Evolutionary conservation across 1,140 invertebrate genomes (phyloP).

Genomic region (Sminthurides bifidus): DNA sequence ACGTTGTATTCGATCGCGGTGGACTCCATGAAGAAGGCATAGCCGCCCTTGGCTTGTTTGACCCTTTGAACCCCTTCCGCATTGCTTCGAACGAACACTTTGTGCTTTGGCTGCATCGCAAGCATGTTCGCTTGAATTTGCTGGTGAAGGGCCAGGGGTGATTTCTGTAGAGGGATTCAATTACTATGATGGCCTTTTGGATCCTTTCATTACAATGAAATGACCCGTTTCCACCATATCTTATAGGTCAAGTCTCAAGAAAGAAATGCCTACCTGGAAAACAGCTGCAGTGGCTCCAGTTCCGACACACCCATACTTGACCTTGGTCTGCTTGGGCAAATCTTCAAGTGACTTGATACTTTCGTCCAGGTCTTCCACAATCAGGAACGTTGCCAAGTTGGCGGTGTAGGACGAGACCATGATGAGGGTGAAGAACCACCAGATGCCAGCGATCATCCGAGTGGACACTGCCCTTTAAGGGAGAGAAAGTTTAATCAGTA

Average conservation of each 20-base stretch:
- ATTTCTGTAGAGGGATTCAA: background rate
- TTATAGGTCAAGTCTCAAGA: background rate
- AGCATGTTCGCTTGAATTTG: conserved; percentile 91
- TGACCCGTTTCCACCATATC: background rate
- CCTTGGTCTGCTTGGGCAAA: conserved; percentile 88
- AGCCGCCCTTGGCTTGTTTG: conserved; percentile 68
- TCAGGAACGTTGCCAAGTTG: conserved; percentile 92
- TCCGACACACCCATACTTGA: conserved; percentile 87
- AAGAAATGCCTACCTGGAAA: conserved; percentile 59
- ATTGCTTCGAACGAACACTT: conserved; percentile 72
- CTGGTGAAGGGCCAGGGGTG: conserved; percentile 34
- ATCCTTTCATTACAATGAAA: no score
- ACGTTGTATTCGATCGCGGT: conserved; percentile 84
- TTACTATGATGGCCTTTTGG: no score
- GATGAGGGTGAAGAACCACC: conserved; percentile 98
- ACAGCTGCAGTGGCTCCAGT: conserved; percentile 84
- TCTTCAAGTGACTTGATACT: conserved; percentile 93
- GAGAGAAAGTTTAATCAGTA: no score
- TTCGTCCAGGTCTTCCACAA: conserved; percentile 89
- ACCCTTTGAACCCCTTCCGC: conserved; percentile 75
- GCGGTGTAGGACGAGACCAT: conserved; percentile 92
- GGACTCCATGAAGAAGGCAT: conserved; percentile 88
- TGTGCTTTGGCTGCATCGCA: conserved; percentile 53
- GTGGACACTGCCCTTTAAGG: conserved; percentile 3
- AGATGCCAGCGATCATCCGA: conserved; percentile 55